These are phyloP conservation scores for Tachyglossus aculeatus DNA, from an alignment of 2,797 vertebrate species.

Conservation along the genomic window DNA sequence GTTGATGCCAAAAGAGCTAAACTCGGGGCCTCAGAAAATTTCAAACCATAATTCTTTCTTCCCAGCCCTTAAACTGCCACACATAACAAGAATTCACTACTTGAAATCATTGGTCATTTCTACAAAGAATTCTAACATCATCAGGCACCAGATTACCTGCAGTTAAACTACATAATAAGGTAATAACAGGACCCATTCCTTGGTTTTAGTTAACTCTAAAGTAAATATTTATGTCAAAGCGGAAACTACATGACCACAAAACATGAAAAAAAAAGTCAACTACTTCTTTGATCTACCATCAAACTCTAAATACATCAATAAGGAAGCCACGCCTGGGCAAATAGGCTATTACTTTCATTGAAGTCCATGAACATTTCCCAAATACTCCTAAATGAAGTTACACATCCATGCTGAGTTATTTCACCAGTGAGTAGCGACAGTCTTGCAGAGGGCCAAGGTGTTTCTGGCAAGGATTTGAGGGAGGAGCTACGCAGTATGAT, in stretches of 20 bases:
- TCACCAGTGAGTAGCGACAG: slow-evolving; percentile 64
- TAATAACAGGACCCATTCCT: slow-evolving; percentile 69
- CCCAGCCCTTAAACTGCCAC: slow-evolving; percentile 38
- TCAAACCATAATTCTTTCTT: slow-evolving; percentile 58
- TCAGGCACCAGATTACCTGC: slow-evolving; percentile 81
- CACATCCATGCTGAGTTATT: slow-evolving; percentile 76
- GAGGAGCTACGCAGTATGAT: slow-evolving; percentile 69
- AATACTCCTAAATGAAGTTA: slow-evolving; percentile 70
- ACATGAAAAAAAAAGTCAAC: slow-evolving; percentile 80
- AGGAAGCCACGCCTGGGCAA: slow-evolving; percentile 79
- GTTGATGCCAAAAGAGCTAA: slow-evolving; percentile 60
- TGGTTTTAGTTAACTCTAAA: slow-evolving; percentile 76
- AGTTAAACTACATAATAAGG: slow-evolving; percentile 67
- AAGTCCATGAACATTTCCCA: slow-evolving; percentile 68
- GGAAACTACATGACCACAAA: slow-evolving; percentile 89
- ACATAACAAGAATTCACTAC: slow-evolving; percentile 54
- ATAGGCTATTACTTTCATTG: slow-evolving; percentile 64
- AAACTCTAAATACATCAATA: slow-evolving; percentile 82
- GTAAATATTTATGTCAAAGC: slow-evolving; percentile 77
- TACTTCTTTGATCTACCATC: slow-evolving; percentile 78
- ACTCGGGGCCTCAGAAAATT: slow-evolving; percentile 56
- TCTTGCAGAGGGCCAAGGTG: slow-evolving; percentile 69
- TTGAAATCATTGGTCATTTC: slow-evolving; percentile 58
- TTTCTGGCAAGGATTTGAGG: slow-evolving; percentile 63
- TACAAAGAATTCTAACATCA: slow-evolving; percentile 64